Evolutionary conservation across 2,113 vertebrate species (phyloP).

Genomic region (Forbesichthys agassizii): DNA sequence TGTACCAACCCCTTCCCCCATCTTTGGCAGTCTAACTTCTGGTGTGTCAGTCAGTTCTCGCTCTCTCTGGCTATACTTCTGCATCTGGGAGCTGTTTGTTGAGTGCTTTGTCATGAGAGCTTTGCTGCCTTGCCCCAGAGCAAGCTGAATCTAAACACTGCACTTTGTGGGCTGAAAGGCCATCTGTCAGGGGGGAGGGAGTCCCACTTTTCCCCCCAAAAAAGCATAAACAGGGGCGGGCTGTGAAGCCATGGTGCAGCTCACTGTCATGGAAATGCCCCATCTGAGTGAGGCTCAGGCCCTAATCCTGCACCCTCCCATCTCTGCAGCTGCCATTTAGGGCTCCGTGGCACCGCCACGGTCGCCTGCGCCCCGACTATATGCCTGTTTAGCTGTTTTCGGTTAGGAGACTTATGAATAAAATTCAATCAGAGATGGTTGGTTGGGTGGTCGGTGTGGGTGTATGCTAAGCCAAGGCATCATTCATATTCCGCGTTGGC

Average conservation of each 20-base stretch:
- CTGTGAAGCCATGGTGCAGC: slow-evolving; percentile 71
- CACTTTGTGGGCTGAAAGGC: slow-evolving; percentile 77
- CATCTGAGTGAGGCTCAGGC: slow-evolving; percentile 72
- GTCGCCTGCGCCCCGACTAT: slow-evolving; percentile 42
- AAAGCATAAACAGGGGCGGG: slow-evolving; percentile 78
- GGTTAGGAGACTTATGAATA: slow-evolving; percentile 51
- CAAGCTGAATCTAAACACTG: slow-evolving; percentile 76
- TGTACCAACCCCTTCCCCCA: slow-evolving; percentile 34
- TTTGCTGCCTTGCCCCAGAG: slow-evolving; percentile 72
- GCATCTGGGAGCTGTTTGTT: slow-evolving; percentile 73
- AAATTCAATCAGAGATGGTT: slow-evolving; percentile 60
- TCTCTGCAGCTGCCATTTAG: slow-evolving; percentile 73
- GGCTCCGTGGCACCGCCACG: slow-evolving; percentile 39
- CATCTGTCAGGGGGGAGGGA: slow-evolving; percentile 78
- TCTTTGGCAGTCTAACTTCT: slow-evolving; percentile 43
- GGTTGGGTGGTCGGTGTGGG: slow-evolving; percentile 38
- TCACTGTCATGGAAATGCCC: slow-evolving; percentile 80
- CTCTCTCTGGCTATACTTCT: slow-evolving; percentile 56
- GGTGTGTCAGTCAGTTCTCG: slow-evolving; percentile 66
- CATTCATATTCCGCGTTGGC: slow-evolving; percentile 23
- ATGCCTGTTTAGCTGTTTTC: slow-evolving; percentile 45
- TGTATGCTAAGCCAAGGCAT: slow-evolving; percentile 45
- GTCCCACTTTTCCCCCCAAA: slow-evolving; percentile 72
- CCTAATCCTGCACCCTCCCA: slow-evolving; percentile 71
- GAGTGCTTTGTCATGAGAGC: slow-evolving; percentile 77